phyloP scores from a whole-genome alignment of 2,113 vertebrate genomes.

The Cervus canadensis region DNA sequence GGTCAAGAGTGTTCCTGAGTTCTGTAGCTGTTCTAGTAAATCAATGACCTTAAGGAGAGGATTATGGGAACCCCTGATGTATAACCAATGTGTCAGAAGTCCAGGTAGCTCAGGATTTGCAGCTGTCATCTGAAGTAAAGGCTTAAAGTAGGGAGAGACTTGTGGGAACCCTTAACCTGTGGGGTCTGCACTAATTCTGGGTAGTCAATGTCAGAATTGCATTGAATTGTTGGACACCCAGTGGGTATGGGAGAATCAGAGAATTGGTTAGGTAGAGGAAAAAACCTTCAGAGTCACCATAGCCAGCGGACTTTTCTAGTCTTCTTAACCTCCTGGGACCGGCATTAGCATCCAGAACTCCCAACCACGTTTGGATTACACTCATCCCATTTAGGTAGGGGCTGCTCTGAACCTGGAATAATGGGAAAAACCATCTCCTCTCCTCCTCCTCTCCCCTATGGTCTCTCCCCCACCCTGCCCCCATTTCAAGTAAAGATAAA shows the following conservation, averaged over 20 bases:
- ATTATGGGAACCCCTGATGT: no score
- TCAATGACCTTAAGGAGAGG: background rate
- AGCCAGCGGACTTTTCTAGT: background rate
- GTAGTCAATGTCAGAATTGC: background rate
- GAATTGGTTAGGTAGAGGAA: background rate
- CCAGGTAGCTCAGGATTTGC: background rate
- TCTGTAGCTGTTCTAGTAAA: background rate
- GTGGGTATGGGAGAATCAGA: background rate
- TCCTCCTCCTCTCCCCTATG: no score
- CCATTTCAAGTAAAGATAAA: background rate
- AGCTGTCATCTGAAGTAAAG: background rate
- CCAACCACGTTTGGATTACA: background rate
- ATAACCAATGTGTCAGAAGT: background rate
- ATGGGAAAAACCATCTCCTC: background rate
- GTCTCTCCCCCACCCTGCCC: background rate
- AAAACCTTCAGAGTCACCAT: background rate
- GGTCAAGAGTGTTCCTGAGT: background rate
- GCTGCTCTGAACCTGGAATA: background rate
- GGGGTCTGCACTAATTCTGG: background rate
- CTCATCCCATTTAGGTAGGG: background rate
- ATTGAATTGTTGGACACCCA: background rate
- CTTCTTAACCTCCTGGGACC: background rate
- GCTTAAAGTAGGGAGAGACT: background rate
- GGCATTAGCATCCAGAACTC: background rate
- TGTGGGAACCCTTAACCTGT: background rate